phyloP scores from a whole-genome alignment of 2,113 vertebrate species.

The Odontesthes bonariensis region DNA sequence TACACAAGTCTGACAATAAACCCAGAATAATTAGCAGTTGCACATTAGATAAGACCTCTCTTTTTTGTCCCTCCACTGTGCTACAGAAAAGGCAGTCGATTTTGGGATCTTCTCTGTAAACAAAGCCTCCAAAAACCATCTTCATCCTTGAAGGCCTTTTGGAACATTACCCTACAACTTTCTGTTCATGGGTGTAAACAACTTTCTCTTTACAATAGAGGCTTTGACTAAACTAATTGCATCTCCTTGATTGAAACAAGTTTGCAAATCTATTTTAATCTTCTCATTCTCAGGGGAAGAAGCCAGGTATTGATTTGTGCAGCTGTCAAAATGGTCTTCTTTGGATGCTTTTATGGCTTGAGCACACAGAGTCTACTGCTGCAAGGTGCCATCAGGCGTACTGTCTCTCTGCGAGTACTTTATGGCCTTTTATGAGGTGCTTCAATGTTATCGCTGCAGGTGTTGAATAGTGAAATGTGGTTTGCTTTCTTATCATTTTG shows the following conservation, averaged over 20 bases:
- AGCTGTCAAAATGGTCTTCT: not conserved
- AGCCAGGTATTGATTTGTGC: not conserved
- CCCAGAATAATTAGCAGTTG: conserved; percentile 4
- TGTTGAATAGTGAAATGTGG: not conserved
- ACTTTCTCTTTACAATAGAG: not conserved
- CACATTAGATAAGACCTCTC: too few relatives aligned
- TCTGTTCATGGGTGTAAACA: not conserved
- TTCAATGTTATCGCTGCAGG: not conserved
- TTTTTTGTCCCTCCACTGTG: not conserved
- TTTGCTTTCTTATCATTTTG: not conserved
- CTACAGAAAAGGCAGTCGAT: not conserved
- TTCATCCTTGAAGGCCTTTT: not conserved
- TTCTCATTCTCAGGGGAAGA: not conserved
- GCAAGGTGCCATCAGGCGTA: not conserved
- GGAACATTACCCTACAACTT: not conserved
- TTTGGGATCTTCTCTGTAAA: too few relatives aligned
- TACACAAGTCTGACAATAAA: conserved; percentile 3
- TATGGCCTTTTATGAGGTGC: not conserved
- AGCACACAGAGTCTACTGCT: not conserved
- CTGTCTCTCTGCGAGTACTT: not conserved
- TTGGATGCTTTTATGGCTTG: not conserved
- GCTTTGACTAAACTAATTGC: not conserved
- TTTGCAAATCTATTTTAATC: not conserved
- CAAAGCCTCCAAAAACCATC: not conserved
- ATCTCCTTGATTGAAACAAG: not conserved